Percentiles rank a stretch among this genome's conserved stretches.
Conservation (phyloP, 2,888 invertebrate species). For the Malthinus seriepunctatus region DNA sequence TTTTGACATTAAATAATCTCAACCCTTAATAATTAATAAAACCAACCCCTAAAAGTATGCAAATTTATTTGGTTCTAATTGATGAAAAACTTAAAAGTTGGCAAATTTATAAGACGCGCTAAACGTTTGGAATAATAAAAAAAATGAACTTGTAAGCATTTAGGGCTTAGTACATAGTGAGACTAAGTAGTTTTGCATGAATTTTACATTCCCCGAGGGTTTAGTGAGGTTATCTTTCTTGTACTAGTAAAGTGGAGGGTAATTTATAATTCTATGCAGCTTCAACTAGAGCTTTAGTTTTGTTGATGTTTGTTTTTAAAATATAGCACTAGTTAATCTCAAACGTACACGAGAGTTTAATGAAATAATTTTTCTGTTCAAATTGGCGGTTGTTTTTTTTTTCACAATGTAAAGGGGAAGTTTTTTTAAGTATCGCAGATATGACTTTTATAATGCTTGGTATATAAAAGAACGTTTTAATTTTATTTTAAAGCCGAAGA, state of each 20-base stretch:
- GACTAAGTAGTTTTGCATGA: constrained; percentile 37
- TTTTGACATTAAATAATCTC: too few relatives aligned
- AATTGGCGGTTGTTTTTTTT: too few relatives aligned
- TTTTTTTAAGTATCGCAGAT: too few relatives aligned
- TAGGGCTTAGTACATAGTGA: background rate
- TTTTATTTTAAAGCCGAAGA: too few relatives aligned
- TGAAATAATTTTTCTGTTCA: background rate
- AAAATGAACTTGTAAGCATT: background rate
- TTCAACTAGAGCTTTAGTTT: constrained; percentile 29
- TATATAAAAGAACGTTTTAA: too few relatives aligned
- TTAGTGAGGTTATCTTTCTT: constrained; percentile 43
- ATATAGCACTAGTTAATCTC: background rate
- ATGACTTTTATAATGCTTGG: too few relatives aligned
- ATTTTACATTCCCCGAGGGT: constrained; percentile 37
- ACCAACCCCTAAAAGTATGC: too few relatives aligned
- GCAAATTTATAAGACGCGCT: too few relatives aligned
- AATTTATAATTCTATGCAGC: constrained; percentile 47
- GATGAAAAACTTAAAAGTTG: too few relatives aligned
- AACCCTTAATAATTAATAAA: too few relatives aligned
- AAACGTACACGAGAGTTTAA: background rate
- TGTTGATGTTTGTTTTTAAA: constrained; percentile 10
- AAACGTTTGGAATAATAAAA: background rate
- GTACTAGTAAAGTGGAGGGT: constrained; percentile 42
- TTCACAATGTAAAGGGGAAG: too few relatives aligned
- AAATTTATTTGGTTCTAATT: too few relatives aligned